Evolutionary conservation across 2,888 invertebrate species (phyloP).

Genomic region (Myopa testacea): DNA sequence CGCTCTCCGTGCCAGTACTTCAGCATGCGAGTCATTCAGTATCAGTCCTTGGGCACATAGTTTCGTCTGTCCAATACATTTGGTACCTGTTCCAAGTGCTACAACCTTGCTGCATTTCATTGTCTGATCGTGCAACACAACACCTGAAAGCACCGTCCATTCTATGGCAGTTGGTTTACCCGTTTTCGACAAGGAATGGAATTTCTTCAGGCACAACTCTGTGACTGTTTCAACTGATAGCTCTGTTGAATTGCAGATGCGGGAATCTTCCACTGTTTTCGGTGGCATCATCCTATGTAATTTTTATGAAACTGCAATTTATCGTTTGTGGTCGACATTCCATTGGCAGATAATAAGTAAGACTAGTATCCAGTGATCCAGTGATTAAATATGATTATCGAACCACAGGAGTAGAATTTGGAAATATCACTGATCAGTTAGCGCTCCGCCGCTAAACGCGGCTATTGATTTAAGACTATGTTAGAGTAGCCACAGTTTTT

Average conservation of each 20-base stretch:
- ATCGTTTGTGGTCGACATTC: too few relatives aligned
- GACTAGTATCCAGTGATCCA: too few relatives aligned
- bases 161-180: slow-evolving; percentile 82
- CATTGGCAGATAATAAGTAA: too few relatives aligned
- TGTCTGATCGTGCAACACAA: slow-evolving; percentile 72
- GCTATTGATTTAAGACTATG: too few relatives aligned
- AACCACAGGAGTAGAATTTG: too few relatives aligned
- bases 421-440: too few relatives aligned
- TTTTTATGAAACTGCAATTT: too few relatives aligned
- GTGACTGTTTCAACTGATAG: slow-evolving; percentile 70
- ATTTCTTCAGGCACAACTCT: slow-evolving; percentile 73
- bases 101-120: slow-evolving; percentile 72
- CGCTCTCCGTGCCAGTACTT: slow-evolving; percentile 85
- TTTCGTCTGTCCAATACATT: slow-evolving; percentile 83
- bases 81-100: slow-evolving; percentile 90
- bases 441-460: too few relatives aligned
- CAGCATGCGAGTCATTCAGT: slow-evolving; percentile 93
- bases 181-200: slow-evolving; percentile 76
- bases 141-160: slow-evolving; percentile 87
- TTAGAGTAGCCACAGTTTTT: too few relatives aligned
- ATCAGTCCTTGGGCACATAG: slow-evolving; percentile 77
- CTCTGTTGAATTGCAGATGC: not conserved
- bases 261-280: too few relatives aligned
- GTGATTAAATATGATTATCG: too few relatives aligned
- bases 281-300: too few relatives aligned